Evolutionary conservation across 37 sponge, comb jelly and placozoan genomes (phyloP).

Genomic region (Cladorhizidae sp.): DNA sequence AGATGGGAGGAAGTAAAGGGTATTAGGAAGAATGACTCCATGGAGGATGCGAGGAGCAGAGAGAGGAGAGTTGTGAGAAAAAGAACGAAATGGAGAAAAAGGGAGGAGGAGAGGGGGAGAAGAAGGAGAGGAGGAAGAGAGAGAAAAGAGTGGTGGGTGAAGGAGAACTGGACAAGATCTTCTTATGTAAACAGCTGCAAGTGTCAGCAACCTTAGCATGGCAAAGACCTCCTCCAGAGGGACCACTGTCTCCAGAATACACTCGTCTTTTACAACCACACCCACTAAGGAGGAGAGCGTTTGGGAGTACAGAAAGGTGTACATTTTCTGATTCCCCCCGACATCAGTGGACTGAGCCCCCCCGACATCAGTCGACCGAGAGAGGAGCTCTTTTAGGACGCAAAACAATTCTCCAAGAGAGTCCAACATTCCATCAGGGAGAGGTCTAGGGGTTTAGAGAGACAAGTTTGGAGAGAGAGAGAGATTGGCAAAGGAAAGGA

Average conservation of each 20-base stretch:
- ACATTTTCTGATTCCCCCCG: not conserved
- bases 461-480: not conserved
- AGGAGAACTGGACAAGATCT: too few relatives aligned
- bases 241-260: not conserved
- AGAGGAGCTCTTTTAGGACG: not conserved
- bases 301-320: slow-evolving; percentile 1
- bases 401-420: not conserved
- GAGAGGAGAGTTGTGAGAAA: not conserved
- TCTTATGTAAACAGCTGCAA: too few relatives aligned
- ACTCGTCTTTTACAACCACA: not conserved
- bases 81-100: not conserved
- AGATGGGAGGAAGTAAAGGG: too few relatives aligned
- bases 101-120: not conserved
- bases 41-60: not conserved
- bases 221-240: not conserved
- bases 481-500: too few relatives aligned
- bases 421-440: not conserved
- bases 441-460: not conserved
- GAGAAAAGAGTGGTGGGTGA: too few relatives aligned
- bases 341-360: too few relatives aligned
- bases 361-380: too few relatives aligned
- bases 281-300: not conserved
- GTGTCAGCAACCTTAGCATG: not conserved
- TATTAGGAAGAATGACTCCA: too few relatives aligned
- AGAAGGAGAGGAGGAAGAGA: not conserved